Base-by-base conservation (phyloP, 2,888 invertebrate species). In the Eupithecia inturbata region DNA sequence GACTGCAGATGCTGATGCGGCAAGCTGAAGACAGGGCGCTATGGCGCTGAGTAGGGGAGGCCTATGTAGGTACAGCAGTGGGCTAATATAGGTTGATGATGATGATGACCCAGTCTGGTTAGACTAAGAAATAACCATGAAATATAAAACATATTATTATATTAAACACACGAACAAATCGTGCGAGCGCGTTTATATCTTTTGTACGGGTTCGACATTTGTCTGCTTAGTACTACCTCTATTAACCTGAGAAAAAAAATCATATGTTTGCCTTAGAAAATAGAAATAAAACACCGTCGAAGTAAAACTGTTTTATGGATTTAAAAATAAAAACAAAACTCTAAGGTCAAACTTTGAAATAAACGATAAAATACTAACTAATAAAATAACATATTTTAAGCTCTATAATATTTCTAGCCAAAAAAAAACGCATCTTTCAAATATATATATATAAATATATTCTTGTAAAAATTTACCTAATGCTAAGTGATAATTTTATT, bases 151-250 rank as follows among this genome's bases (percentile, higher is more conserved):
- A 7, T 41, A 45, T 1, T 19, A 49, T 14, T 41, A n/a, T 53
- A 22, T 22, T 49, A n/a, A 49, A 53, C 9, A 22, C 3, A 10
- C 10, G 10, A 53, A 22, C 16, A 62, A 62, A 10, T 62, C 9
- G 71, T 39, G 49, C 49, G 49, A 75, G 75, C 75, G 75, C 75
- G 75, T 75, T 71, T 28, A 75, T 69, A 70, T 72, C 73, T 74
- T 72, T 73, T 73, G 49, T 76, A 76, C 62, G 63, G 39, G 10
- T 26, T 16, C 39, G n/a, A 41, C 5, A n/a, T 10, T 64, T 36
- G 22, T 22, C 6, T 49, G 49, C 49, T 31, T 49, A 49, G 0
- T 45, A 45, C 19, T n/a, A n/a, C n/a, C n/a, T n/a, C n/a, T 36
- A 36, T 36, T 10, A 31, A 31, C 31, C 31, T 31, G n/a, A n/a